Evolutionary conservation across 2,113 vertebrate species (phyloP).

Genomic region (Orycteropus afer): DNA sequence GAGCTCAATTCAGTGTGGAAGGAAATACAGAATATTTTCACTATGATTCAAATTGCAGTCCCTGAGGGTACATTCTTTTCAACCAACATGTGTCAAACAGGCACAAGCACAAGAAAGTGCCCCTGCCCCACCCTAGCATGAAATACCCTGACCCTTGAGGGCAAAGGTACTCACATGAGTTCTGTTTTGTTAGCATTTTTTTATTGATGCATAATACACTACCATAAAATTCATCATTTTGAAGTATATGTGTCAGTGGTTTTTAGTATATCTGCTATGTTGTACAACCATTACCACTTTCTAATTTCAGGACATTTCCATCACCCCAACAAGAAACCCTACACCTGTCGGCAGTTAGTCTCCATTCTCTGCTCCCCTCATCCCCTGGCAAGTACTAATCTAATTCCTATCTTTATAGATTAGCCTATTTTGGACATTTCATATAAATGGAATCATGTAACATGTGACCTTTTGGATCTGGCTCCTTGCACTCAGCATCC

Average conservation of each 20-base stretch:
- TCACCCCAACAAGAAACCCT: background rate
- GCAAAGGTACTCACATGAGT: background rate
- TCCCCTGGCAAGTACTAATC: background rate
- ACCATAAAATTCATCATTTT: background rate
- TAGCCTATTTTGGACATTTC: background rate
- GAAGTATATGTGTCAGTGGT: no score
- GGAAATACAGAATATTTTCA: background rate
- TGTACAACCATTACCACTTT: no score
- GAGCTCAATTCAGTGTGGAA: background rate
- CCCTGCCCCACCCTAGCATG: background rate
- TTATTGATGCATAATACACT: background rate
- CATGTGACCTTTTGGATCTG: no score
- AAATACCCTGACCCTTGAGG: background rate
- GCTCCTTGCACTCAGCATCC: background rate
- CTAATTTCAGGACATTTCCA: background rate
- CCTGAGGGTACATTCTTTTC: background rate
- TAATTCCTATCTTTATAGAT: no score
- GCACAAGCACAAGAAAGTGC: background rate
- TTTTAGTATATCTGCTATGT: no score
- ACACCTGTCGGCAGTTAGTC: no score
- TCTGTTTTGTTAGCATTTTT: constrained; percentile 20
- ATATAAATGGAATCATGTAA: background rate
- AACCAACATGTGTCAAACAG: background rate
- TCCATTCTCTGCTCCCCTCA: no score
- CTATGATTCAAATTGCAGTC: background rate